Base-by-base conservation (phyloP, 2,797 vertebrate genomes). In the Argyrosomus regius region DNA sequence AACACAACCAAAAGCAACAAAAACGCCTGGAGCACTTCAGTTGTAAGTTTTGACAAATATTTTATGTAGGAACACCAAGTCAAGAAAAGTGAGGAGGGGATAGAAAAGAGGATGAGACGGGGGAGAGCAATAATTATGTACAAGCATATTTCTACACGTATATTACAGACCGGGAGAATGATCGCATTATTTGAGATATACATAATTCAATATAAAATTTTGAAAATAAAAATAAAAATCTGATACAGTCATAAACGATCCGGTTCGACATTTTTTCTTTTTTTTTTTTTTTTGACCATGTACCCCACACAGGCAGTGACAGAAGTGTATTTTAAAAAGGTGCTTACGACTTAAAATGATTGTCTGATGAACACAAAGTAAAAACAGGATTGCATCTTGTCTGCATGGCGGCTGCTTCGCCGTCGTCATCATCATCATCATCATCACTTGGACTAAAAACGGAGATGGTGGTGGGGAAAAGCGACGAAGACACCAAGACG, bases 181-280 rank as follows among this genome's bases (percentile, higher is more conserved):
- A 96, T 97, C 95, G 96, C 96, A 97, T 97, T 96, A 97, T 97
- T 95, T 97, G 96, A 97, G 97, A 98, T 99, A 99, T 98, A 99
- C 98, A 99, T 98, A 99, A 99, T 99, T 98, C 98, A 98, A 96
- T 99, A 99, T 99, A 99, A 99, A 99, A 99, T 97, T 97, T 99
- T 96, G 96, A 99, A 93, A 99, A 99, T 99, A 99, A 99, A 99
- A 99, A 98, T 98, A 99, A 99, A 98, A 99, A 98, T 99, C 97
- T 99, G 96, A 98, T 98, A 99, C 98, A 99, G 97, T 97, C 97
- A 98, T 97, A 92, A 98, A 98, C 97, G 96, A 98, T 97, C 97
- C 96, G 96, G 96, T 97, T 97, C 96, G 96, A 97, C 97, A 97
- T 84, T 83, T 88, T 78, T 96, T 82, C 35, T 35, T 35, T 2